A percentile compares a stretch with the other conserved stretches of the same genome.
These are phyloP conservation scores for Brachirus orientalis DNA, from an alignment of 2,113 vertebrate species.

Conservation along the genomic window DNA sequence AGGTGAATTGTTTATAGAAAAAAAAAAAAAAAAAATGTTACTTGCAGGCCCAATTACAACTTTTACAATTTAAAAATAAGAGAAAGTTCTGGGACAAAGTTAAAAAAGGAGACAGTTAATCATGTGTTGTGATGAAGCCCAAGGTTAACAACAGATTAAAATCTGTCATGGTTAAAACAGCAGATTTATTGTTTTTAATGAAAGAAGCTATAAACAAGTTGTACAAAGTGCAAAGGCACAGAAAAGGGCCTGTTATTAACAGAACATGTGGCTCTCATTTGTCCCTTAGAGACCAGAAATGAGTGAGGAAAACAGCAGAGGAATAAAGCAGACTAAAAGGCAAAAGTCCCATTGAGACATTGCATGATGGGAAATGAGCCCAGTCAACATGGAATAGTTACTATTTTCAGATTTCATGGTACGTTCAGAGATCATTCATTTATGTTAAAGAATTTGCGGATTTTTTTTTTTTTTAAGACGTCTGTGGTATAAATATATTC, in stretches of 20 bases:
- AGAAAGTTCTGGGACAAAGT: too few species aligned
- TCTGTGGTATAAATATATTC: constrained; percentile 26
- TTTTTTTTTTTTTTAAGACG: constrained; percentile 9
- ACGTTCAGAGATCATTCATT: constrained; percentile 42
- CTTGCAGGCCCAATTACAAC: too few species aligned
- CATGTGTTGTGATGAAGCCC: not conserved
- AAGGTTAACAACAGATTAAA: constrained; percentile 15
- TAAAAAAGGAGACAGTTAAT: constrained; percentile 9
- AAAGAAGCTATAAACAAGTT: constrained; percentile 36
- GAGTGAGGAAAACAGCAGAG: constrained; percentile 50
- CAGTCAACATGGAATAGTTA: constrained; percentile 44
- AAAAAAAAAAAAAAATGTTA: too few species aligned
- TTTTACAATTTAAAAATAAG: too few species aligned
- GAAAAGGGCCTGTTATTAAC: constrained; percentile 61
- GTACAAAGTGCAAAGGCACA: constrained; percentile 44
- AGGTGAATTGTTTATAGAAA: too few species aligned
- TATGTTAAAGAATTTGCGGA: constrained; percentile 40
- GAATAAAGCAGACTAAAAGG: constrained; percentile 40
- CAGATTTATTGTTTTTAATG: constrained; percentile 52
- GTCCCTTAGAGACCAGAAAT: constrained; percentile 51
- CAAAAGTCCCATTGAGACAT: constrained; percentile 35
- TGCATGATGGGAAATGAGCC: constrained; percentile 41
- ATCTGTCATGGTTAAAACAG: constrained; percentile 42
- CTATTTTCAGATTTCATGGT: constrained; percentile 44
- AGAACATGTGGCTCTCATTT: constrained; percentile 71